Evolutionary conservation across 2,797 vertebrate species (phyloP), one percentile per base, ranked within the genome.

Genomic region (Discoglossus pictus): DNA sequence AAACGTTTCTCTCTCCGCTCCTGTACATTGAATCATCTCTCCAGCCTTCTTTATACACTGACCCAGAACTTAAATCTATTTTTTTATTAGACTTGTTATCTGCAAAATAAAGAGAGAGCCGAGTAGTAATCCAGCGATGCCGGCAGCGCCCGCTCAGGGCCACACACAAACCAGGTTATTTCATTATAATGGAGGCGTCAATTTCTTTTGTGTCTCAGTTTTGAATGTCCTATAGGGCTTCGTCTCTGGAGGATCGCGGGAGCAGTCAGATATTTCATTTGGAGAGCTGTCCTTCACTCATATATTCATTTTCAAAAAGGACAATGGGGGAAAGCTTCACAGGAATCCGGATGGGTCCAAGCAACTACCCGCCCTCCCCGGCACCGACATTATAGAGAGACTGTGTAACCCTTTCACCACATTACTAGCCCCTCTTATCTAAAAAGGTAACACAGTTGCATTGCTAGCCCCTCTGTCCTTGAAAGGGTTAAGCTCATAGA

Each of bases 211-310:
- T 64, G 60, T 69, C 35, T 63, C 35, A 56, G 23, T 51, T 70
- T 70, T 50, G 36, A 56, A 70, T 70, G 58, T 64, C 60, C 44
- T 50, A 42, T 44, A 64, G 67, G 50, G 38, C 43, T 15, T n/a
- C 24, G 50, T 48, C 58, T 42, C 60, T 10, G 1, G 68, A 58
- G 60, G 23, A 43, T 36, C 52, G 61, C 25, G 43, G 13, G 24
- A 20, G 27, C 61, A 65, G 52, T 71, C 61, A 59, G 53, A 51
- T 59, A 43, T 71, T 59, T 71, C 54, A 71, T 64, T 56, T 64
- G 53, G 46, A 64, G 65, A 71, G 61, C 61, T 58, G 68, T 59
- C 61, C 53, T 71, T 71, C 68, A 71, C 44, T 64, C 44, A 47
- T 51, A 59, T 64, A 71, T 70, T 70, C 68, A 63, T 64, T 63